phyloP scores from a whole-genome alignment of 1,140 invertebrate genomes.

The Hormaphis cornu region DNA sequence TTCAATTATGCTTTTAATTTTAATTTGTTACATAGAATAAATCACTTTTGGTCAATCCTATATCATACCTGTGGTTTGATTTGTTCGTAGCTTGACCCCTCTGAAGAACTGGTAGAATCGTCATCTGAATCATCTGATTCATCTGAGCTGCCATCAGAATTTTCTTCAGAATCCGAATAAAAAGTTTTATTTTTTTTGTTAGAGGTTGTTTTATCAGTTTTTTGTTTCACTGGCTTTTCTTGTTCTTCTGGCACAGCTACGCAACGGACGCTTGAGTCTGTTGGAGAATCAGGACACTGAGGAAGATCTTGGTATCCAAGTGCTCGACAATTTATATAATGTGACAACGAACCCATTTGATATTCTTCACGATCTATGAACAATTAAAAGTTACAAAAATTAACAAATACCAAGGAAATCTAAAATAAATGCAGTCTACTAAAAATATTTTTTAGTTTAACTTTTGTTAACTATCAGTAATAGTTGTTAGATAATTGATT shows the following conservation, averaged over 20 bases:
- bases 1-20: not conserved
- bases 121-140: not conserved
- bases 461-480: too few species aligned
- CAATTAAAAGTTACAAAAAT: not conserved
- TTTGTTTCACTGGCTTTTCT: constrained; percentile 37
- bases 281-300: constrained; percentile 65
- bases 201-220: constrained; percentile 31
- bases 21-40: not conserved
- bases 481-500: too few species aligned
- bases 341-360: constrained; percentile 90
- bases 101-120: constrained; percentile 36
- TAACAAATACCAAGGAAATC: constrained; percentile 6
- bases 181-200: constrained; percentile 48
- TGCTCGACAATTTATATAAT: constrained; percentile 79
- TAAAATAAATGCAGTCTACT: too few species aligned
- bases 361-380: constrained; percentile 67
- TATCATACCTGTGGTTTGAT: not conserved
- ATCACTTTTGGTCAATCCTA: not conserved
- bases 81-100: constrained; percentile 39
- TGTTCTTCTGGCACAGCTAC: constrained; percentile 12
- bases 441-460: too few species aligned
- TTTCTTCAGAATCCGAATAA: constrained; percentile 42
- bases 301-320: constrained; percentile 83
- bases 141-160: not conserved
- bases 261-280: constrained; percentile 64